phyloP scores from a whole-genome alignment of 2,113 vertebrate species.

The Notarius quadriscutis region DNA sequence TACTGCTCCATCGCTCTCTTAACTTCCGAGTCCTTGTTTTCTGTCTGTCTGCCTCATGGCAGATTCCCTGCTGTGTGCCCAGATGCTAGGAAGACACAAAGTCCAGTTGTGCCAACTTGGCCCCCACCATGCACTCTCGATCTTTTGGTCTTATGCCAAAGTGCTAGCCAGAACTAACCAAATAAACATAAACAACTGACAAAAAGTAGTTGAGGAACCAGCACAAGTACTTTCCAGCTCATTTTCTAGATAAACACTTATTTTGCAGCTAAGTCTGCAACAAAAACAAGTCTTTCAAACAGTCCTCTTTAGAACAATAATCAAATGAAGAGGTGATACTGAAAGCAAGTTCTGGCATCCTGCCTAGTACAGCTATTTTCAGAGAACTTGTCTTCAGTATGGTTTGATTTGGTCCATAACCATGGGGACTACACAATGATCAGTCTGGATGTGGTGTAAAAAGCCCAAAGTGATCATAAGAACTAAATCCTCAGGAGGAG shows the following conservation, averaged over 20 bases:
- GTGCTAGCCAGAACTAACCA: neutral
- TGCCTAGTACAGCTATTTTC: neutral
- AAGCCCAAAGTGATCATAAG: slow-evolving; percentile 2
- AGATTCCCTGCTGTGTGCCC: slow-evolving; percentile 32
- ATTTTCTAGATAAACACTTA: neutral
- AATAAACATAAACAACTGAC: neutral
- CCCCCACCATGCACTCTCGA: neutral
- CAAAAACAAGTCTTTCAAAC: slow-evolving; percentile 8
- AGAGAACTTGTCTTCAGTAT: neutral
- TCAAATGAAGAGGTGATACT: neutral
- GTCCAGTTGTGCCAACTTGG: neutral
- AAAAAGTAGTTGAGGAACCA: neutral
- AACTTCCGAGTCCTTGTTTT: slow-evolving; percentile 54
- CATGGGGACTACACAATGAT: neutral
- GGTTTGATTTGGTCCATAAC: neutral
- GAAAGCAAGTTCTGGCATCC: slow-evolving; percentile 1
- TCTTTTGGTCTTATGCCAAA: slow-evolving; percentile 17
- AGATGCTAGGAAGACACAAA: slow-evolving; percentile 42
- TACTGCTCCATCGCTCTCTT: neutral
- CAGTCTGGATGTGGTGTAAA: slow-evolving; percentile 1
- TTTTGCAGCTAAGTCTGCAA: slow-evolving; percentile 1
- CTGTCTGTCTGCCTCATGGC: slow-evolving; percentile 47
- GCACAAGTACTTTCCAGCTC: neutral
- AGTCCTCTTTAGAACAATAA: neutral
- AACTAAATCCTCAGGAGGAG: slow-evolving; percentile 16